phyloP scores from a whole-genome alignment of 2,113 vertebrate genomes.

The Castor canadensis region DNA sequence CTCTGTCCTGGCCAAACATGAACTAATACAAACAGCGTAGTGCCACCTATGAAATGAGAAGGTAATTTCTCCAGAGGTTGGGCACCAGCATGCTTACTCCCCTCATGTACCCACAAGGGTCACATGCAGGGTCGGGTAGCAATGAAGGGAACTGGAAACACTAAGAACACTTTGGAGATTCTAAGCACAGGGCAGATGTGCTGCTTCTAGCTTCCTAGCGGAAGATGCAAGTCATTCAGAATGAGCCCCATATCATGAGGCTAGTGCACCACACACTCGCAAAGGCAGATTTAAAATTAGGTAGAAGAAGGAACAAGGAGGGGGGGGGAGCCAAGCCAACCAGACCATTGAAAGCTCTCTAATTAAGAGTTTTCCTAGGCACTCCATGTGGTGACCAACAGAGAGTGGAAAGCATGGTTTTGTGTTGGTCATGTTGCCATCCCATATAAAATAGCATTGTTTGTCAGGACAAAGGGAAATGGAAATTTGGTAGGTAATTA shows the following conservation, averaged over 20 bases:
- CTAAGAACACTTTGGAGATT: not conserved
- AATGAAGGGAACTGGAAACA: not conserved
- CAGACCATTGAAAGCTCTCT: not conserved
- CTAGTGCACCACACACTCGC: not conserved
- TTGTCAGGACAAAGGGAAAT: slow-evolving; percentile 41
- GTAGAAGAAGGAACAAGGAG: not conserved
- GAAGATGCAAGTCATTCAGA: not conserved
- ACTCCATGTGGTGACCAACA: not conserved
- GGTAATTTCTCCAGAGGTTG: not conserved
- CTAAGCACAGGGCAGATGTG: not conserved
- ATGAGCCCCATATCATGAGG: not conserved
- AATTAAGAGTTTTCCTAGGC: not conserved
- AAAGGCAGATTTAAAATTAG: not conserved
- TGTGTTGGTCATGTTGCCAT: not conserved
- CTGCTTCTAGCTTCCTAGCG: not conserved
- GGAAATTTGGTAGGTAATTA: slow-evolving; percentile 29
- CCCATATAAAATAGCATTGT: slow-evolving; percentile 46
- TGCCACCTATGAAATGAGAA: slow-evolving; percentile 17
- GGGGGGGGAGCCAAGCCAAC: not conserved
- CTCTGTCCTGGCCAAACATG: not conserved
- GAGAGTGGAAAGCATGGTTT: slow-evolving; percentile 46
- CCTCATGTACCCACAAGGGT: not conserved
- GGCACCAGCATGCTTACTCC: not conserved
- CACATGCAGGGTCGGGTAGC: not conserved
- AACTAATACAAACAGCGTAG: not conserved